phyloP scores from a whole-genome alignment of 2,797 vertebrate species.

The Catharus ustulatus region DNA sequence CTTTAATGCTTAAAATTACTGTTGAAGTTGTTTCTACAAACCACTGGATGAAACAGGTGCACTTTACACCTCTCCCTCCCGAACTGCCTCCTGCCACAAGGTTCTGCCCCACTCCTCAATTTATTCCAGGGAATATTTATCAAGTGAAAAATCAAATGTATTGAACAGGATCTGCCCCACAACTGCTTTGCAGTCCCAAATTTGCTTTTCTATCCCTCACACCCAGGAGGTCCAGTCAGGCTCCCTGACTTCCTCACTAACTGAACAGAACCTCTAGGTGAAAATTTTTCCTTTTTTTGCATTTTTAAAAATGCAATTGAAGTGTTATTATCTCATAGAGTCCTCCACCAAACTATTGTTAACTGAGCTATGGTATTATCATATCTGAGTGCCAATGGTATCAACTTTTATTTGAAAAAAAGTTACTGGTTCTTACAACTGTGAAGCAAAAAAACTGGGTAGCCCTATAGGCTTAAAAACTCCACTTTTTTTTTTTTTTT shows the following conservation, averaged over 20 bases:
- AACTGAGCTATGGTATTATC: background rate
- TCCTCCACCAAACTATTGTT: background rate
- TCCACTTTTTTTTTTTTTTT: background rate
- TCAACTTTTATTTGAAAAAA: background rate
- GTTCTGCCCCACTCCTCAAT: background rate
- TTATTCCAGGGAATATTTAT: background rate
- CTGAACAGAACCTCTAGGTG: background rate
- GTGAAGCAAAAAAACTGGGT: background rate
- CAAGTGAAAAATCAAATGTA: too few species aligned
- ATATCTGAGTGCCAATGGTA: background rate
- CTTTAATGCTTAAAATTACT: background rate
- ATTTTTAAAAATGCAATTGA: background rate
- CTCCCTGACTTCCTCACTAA: background rate
- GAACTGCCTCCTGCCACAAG: background rate
- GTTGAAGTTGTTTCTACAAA: background rate
- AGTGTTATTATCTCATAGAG: background rate
- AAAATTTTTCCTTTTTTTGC: background rate
- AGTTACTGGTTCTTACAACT: background rate
- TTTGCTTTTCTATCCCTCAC: background rate
- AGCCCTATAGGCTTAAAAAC: background rate
- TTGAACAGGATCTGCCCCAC: accelerated
- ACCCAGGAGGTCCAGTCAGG: accelerated
- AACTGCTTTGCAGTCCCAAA: background rate
- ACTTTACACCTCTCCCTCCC: background rate
- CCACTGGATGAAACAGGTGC: background rate